Base-by-base conservation (phyloP, 1,140 invertebrate species). In the Palaemon carinicauda region DNA sequence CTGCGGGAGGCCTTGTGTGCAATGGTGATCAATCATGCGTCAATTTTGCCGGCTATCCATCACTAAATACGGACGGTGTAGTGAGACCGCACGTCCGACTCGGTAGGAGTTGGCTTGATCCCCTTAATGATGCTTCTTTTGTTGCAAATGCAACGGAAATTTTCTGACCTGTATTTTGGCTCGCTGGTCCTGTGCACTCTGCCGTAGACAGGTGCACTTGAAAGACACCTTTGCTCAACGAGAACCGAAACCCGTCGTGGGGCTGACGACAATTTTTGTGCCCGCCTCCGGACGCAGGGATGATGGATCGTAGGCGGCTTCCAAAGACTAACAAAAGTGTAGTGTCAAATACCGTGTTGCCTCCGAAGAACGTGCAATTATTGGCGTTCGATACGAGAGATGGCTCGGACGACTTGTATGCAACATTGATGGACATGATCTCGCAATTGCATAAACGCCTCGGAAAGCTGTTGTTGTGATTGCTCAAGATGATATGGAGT, bases 11-110 rank as follows among this genome's bases (percentile, higher is more conserved):
- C 51, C 51, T 60, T 12, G 41, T 79, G 75, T 54, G 83, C 77
- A 86, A 69, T 53, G 80, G 83, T 86, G 77, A 86, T 86, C 83
- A 86, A 73, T 86, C 83, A 80, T 80, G 69, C 77, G 83, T 86
- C 83, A 86, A 86, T 86, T 86, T 86, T 79, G 51, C 56, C 65
- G 75, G 50, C 83, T 60, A 86, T 86, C 83, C 75, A 86, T 86
- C 83, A 86, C 51, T 31, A 53, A 75, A 73, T 74, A 86, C 83
- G 77, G 77, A 74, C 77, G 60, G 9, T 79, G 60, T 56, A 79
- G 83, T 54, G 82, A 78, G 74, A 41, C 53, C 53, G 9, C 31
- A 52, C 75, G 75, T 85, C 50, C 56, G 74, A 50, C 21, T 27
- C 31, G 31, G 15, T 69, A 27, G 51, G 17, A n/a, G 17, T n/a